Evolutionary conservation across 23 tunicate species (phyloP).

Genomic region (Oikopleura albicans): DNA sequence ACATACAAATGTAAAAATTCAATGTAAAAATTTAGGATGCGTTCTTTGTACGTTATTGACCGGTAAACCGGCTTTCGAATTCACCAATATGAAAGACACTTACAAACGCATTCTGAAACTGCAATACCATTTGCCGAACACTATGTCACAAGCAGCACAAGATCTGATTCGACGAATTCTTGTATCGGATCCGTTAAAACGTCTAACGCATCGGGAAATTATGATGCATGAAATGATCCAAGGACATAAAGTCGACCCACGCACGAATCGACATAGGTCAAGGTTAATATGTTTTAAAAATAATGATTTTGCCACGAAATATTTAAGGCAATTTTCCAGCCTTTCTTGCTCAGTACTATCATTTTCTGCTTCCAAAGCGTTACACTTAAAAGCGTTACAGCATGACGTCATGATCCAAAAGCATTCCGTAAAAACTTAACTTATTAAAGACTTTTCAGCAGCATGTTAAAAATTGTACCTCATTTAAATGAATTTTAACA

Average conservation of each 20-base stretch:
- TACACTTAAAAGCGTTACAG: too few relatives aligned
- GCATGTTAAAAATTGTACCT: too few relatives aligned
- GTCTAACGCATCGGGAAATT: not conserved
- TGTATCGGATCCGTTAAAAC: slow-evolving; percentile 34
- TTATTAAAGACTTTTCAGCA: too few relatives aligned
- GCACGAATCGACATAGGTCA: not conserved
- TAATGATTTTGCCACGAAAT: too few relatives aligned
- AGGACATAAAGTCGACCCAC: not conserved
- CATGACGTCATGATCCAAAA: too few relatives aligned
- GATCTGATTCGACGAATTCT: slow-evolving; percentile 49
- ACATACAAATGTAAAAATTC: too few relatives aligned
- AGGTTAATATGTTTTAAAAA: too few relatives aligned
- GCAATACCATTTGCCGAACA: slow-evolving; percentile 42
- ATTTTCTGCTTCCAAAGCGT: too few relatives aligned
- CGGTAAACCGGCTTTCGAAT: slow-evolving; percentile 73
- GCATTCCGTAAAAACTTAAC: too few relatives aligned
- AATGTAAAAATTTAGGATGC: slow-evolving; percentile 65
- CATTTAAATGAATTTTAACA: too few relatives aligned
- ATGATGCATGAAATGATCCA: not conserved
- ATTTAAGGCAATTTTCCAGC: too few relatives aligned
- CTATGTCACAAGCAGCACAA: slow-evolving; percentile 49
- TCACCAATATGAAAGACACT: slow-evolving; percentile 53
- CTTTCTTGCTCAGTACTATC: too few relatives aligned
- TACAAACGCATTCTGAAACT: slow-evolving; percentile 67
- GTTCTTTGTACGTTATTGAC: slow-evolving; percentile 54